Percentiles rank a stretch among this genome's conserved stretches.
Conservation (phyloP, 2,113 vertebrate species). For the Phaethon lepturus region DNA sequence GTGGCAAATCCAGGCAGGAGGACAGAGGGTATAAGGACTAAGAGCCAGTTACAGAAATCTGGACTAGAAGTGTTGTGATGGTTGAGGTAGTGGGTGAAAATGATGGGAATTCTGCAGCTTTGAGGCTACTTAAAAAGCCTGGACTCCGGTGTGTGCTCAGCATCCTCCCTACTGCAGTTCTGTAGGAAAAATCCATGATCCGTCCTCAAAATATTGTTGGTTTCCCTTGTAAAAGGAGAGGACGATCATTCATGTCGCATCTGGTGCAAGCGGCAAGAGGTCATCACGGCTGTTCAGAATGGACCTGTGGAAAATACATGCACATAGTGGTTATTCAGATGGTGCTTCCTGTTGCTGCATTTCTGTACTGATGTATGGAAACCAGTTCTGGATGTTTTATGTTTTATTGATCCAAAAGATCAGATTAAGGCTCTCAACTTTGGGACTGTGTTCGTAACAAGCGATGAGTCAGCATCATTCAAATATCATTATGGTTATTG, state of each 20-base stretch:
- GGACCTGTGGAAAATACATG: not conserved
- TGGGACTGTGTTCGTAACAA: not conserved
- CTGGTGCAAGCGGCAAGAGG: not conserved
- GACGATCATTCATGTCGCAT: not conserved
- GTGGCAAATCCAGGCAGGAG: not conserved
- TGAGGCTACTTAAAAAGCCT: not conserved
- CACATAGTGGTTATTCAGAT: not conserved
- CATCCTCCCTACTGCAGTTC: rapidly evolving
- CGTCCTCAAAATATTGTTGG: not conserved
- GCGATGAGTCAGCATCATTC: not conserved
- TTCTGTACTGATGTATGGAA: not conserved
- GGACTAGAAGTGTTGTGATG: not conserved
- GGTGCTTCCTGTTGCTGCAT: not conserved
- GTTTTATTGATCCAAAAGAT: not conserved
- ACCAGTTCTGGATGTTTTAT: not conserved
- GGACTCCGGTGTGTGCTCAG: not conserved
- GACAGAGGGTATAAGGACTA: not conserved
- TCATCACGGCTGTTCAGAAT: not conserved
- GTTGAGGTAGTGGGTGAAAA: not conserved
- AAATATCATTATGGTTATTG: not conserved
- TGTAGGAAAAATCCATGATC: not conserved
- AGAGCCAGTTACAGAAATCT: not conserved
- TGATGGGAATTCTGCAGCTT: not conserved
- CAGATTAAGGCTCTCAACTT: not conserved
- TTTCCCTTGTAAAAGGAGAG: not conserved